Conservation (phyloP, 2,797 vertebrate species). For the Rhabdophis nuchalis region DNA sequence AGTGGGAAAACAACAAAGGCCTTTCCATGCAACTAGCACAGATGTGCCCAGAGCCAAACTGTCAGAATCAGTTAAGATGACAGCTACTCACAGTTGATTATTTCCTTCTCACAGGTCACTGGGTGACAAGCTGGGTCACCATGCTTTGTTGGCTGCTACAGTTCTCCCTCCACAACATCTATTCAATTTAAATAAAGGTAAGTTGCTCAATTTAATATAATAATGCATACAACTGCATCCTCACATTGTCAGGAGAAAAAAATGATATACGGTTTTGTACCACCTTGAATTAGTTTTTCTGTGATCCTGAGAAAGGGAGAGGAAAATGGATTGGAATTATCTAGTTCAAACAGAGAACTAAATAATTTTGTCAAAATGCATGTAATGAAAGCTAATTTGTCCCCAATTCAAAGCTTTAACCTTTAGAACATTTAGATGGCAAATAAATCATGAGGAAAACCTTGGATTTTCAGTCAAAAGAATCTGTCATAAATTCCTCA, state of each 20-base stretch:
- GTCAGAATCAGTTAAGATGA: constrained; percentile 95
- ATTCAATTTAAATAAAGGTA: constrained; percentile 72
- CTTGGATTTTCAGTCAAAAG: constrained; percentile 8
- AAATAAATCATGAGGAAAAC: constrained; percentile 21
- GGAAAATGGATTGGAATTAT: constrained; percentile 22
- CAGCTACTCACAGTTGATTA: constrained; percentile 98
- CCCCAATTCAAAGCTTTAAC: constrained; percentile 34
- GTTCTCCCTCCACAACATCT: constrained; percentile 57
- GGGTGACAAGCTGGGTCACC: constrained; percentile 95
- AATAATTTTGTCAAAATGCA: constrained; percentile 50
- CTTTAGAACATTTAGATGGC: constrained; percentile 30
- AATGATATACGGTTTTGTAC: constrained; percentile 19
- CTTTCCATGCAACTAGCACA: constrained; percentile 86
- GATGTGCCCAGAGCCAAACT: constrained; percentile 94
- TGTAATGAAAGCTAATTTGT: constrained; percentile 51
- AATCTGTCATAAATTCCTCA: neutral
- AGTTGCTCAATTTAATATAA: constrained; percentile 58
- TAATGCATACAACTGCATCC: constrained; percentile 62
- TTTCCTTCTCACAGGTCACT: constrained; percentile 98
- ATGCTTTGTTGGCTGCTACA: constrained; percentile 81
- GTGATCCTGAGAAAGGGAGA: neutral
- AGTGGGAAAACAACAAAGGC: constrained; percentile 85
- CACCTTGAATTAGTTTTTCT: constrained; percentile 17
- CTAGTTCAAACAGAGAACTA: constrained; percentile 15
- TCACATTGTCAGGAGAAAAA: constrained; percentile 26